Evolutionary conservation across 2,113 vertebrate genomes (phyloP).

Genomic region (Gallinago media): DNA sequence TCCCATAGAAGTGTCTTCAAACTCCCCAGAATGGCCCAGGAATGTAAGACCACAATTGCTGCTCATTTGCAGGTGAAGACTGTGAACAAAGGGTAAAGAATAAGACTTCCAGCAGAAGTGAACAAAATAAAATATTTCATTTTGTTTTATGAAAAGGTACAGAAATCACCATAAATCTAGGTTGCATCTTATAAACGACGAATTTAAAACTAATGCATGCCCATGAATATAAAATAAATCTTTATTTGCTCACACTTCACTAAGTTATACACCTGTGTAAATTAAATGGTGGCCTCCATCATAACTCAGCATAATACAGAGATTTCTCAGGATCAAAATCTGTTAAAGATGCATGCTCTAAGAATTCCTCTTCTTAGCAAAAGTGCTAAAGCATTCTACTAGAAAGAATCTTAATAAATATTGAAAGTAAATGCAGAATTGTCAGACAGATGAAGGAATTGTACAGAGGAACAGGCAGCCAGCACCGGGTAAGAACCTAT

Average conservation of each 20-base stretch:
- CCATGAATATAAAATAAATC: background rate
- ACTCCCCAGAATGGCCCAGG: background rate
- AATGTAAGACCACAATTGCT: background rate
- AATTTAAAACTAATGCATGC: background rate
- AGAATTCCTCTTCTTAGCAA: background rate
- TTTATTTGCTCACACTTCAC: background rate
- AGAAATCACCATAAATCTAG: background rate
- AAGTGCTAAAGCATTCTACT: slow-evolving; percentile 2
- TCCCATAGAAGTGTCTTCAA: background rate
- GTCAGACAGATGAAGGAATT: slow-evolving; percentile 21
- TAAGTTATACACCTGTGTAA: background rate
- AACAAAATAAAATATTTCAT: background rate
- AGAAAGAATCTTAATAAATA: slow-evolving; percentile 24
- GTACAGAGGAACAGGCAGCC: background rate
- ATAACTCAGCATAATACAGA: background rate
- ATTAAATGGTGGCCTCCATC: background rate
- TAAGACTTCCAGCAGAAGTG: background rate
- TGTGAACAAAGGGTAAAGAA: background rate
- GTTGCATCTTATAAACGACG: background rate
- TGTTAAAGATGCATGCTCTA: background rate
- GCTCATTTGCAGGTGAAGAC: background rate
- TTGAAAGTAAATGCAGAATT: background rate
- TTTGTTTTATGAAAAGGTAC: background rate
- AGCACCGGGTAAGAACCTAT: background rate
- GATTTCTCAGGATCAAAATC: background rate